Evolutionary conservation across 2,113 vertebrate species (phyloP), one percentile per base, ranked within the genome.

Genomic region (Chrysochloris asiatica): DNA sequence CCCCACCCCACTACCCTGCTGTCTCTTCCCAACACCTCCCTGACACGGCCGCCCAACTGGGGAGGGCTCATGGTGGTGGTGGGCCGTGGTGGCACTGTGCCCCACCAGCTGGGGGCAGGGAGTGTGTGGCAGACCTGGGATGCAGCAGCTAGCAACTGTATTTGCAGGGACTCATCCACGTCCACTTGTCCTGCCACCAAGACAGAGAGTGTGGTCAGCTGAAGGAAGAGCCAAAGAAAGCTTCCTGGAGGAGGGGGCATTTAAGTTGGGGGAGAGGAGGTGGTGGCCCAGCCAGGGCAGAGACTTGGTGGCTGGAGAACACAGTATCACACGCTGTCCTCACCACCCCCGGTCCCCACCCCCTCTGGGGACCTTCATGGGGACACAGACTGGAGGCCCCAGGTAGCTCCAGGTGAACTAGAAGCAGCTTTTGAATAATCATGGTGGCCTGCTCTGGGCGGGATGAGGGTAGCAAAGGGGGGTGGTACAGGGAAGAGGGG

Each of bases 391-490:
- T 4, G 36, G 88, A 43, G 75, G 82, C 76, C 82, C 82, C 36
- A 13, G 73, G 83, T 77, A 50, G 76, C 59, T 75, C 73, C 45
- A 76, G 90, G 83, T 92, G 67, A 92, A 59, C 73, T 13, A 45
- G 65, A 69, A 45, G 79, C 75, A 33, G 75, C n/a, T 22, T 71
- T 10, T 95, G 88, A 94, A 91, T 92, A 91, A 43, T 75, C 82
- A 77, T 30, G 6, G 45, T 28, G 52, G 78, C 41, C 28, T 41
- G 56, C 19, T 30, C 38, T 45, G 21, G 13, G n/a, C 21, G 1
- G 21, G 50, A 33, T 0, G 24, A 17, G 26, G 36, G 3, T 14
- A 24, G 1, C 7, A 10, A 12, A 2, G 45, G 45, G 28, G 19
- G 41, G 33, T 4, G 30, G 11, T n/a, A n/a, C n/a, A 7, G 10